A percentile compares a stretch with the other conserved stretches of the same genome.
Conservation (phyloP, 2,797 vertebrate genomes). For the Channa striata region DNA sequence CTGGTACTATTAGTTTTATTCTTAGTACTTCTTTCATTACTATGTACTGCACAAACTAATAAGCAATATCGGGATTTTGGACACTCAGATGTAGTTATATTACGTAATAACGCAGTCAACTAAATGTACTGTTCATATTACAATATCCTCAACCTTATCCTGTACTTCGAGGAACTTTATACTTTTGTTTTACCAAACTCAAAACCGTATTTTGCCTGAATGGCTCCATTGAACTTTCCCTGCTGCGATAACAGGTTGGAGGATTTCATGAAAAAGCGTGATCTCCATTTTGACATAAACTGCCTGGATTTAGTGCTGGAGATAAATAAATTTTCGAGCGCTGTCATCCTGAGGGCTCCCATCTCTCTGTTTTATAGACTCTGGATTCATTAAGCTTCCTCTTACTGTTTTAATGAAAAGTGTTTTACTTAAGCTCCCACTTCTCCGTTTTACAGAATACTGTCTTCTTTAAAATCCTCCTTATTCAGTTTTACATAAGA, state of each 20-base stretch:
- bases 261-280: slow-evolving; percentile 39
- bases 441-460: slow-evolving; percentile 47
- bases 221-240: slow-evolving; percentile 28
- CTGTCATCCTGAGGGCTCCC: slow-evolving; percentile 57
- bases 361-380: slow-evolving; percentile 59
- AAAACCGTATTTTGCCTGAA: slow-evolving; percentile 3
- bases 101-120: too few relatives aligned
- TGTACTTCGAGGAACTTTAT: slow-evolving; percentile 8
- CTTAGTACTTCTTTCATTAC: too few relatives aligned
- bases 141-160: background rate
- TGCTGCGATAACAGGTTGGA: slow-evolving; percentile 21
- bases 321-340: slow-evolving; percentile 52
- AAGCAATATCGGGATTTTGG: too few relatives aligned
- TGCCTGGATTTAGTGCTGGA: slow-evolving; percentile 55
- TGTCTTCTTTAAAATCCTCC: slow-evolving; percentile 46
- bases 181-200: background rate
- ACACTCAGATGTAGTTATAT: too few relatives aligned
- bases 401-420: slow-evolving; percentile 67
- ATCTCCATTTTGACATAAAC: slow-evolving; percentile 61
- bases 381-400: slow-evolving; percentile 59
- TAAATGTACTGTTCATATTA: too few relatives aligned
- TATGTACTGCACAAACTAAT: too few relatives aligned
- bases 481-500: slow-evolving; percentile 31
- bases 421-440: slow-evolving; percentile 59
- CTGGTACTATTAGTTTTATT: too few relatives aligned